A percentile compares a stretch with the other conserved stretches of the same genome.
Evolutionary conservation across 2,888 invertebrate species (phyloP).

Genomic region (Synanthedon andrenaeformis): DNA sequence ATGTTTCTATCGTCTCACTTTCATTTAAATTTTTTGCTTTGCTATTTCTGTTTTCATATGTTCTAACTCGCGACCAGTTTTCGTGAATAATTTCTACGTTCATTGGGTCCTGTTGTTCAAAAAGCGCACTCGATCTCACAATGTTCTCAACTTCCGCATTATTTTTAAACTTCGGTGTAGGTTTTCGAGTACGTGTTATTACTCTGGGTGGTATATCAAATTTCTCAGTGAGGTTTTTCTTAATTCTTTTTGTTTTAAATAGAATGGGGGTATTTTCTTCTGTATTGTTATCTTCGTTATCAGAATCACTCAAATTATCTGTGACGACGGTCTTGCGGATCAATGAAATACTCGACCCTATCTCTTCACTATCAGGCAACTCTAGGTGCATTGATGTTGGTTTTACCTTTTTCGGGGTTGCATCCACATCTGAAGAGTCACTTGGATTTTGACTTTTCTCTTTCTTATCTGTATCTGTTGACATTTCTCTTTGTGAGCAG

Average conservation of each 20-base stretch:
- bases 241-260: constrained; percentile 24
- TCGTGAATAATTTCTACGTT: constrained; percentile 39
- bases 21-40: constrained; percentile 2
- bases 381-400: constrained; percentile 35
- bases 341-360: constrained; percentile 31
- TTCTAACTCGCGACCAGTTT: constrained; percentile 36
- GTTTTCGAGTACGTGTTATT: constrained; percentile 45
- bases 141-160: constrained; percentile 21
- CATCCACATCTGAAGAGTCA: constrained; percentile 39
- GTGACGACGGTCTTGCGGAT: constrained; percentile 15
- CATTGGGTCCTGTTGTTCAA: constrained; percentile 35
- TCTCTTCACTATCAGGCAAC: constrained; percentile 53
- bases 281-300: constrained; percentile 31
- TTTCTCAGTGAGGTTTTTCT: constrained; percentile 39
- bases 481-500: constrained; percentile 31
- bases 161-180: constrained; percentile 32
- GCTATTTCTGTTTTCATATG: constrained; percentile 15
- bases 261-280: constrained; percentile 32
- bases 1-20: neutral
- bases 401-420: constrained; percentile 38
- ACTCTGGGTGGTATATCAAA: constrained; percentile 43
- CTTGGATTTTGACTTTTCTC: constrained; percentile 13
- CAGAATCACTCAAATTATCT: constrained; percentile 46
- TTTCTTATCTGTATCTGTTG: constrained; percentile 4
- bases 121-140: constrained; percentile 28